Evolutionary conservation across 1,140 invertebrate genomes (phyloP).

Genomic region (Probaryconus sp.): DNA sequence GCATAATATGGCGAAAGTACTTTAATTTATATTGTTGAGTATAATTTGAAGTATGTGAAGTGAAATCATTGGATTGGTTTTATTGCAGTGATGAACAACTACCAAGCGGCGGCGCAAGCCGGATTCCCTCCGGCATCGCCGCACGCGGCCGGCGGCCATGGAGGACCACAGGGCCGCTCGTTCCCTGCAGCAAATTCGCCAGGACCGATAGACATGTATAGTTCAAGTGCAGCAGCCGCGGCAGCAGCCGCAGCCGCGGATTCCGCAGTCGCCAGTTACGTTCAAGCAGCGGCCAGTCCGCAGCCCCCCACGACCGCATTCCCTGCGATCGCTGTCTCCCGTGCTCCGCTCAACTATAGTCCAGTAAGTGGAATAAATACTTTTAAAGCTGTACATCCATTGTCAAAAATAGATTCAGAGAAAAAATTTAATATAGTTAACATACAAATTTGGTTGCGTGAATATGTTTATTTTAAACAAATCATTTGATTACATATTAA

Average conservation of each 20-base stretch:
- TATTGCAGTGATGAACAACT: slow-evolving; percentile 95
- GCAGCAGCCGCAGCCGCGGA: slow-evolving; percentile 78
- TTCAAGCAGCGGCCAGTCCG: slow-evolving; percentile 91
- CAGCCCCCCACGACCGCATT: slow-evolving; percentile 90
- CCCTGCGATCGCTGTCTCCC: slow-evolving; percentile 92
- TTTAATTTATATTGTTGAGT: too few relatives aligned
- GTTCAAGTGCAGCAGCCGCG: slow-evolving; percentile 86
- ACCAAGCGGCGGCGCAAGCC: slow-evolving; percentile 88
- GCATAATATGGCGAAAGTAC: too few relatives aligned
- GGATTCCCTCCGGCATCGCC: slow-evolving; percentile 85
- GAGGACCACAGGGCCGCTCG: slow-evolving; percentile 83
- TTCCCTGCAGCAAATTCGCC: slow-evolving; percentile 94
- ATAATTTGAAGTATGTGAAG: too few relatives aligned
- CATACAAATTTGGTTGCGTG: too few relatives aligned
- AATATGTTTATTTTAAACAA: too few relatives aligned
- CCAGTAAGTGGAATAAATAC: too few relatives aligned
- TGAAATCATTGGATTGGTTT: slow-evolving; percentile 52
- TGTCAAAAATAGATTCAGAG: too few relatives aligned
- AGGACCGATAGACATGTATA: slow-evolving; percentile 93
- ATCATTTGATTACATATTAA: too few relatives aligned
- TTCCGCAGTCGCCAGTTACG: slow-evolving; percentile 87
- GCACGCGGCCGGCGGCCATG: slow-evolving; percentile 79
- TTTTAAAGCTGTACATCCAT: too few relatives aligned
- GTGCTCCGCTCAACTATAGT: slow-evolving; percentile 92
- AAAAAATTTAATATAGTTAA: too few relatives aligned